Base-by-base conservation (phyloP, 2,113 vertebrate species). In the Callopanchax toddi region DNA sequence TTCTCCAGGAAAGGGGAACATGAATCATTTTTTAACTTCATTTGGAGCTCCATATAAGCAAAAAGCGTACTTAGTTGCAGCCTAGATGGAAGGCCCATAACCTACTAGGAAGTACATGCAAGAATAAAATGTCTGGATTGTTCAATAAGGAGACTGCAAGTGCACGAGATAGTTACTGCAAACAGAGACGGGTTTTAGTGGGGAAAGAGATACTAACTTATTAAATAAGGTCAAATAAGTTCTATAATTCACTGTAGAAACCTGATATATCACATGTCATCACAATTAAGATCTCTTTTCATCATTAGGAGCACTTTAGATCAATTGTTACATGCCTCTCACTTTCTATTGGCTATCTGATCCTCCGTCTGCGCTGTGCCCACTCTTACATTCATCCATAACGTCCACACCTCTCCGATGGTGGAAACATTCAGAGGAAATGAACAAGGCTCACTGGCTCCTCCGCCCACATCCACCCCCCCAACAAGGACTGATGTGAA, bases 21-120 rank as follows among this genome's bases (percentile, higher is more conserved):
- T 92, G 85, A 89, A 89, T 92, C 90, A 89, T 89, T 73, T 76
- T 87, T 43, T 91, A 93, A 91, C 86, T 85, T 90, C 64, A 89
- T 92, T 92, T 87, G 78, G 70, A 76, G 70, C 59, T 81, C 87
- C 74, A 66, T 77, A 78, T 71, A 70, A 86, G 87, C 74, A 84
- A 79, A 86, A 84, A 80, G 76, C 73, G 74, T 84, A 72, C 76
- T 81, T 71, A 79, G 65, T 54, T 46, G 49, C 67, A 56, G 60
- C 58, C 60, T 63, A 59, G 55, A 69, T 69, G 63, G 34, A 50
- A 75, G 71, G 51, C 53, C 51, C 66, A 54, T 48, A 80, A 73
- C 45, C 57, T 49, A 60, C 62, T 67, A 67, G 49, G 32, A 66
- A 67, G 68, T 62, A 76, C 62, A 76, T 45, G n/a, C 37, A 43